A percentile compares a stretch with the other conserved stretches of the same genome.
phyloP scores from a whole-genome alignment of 2,797 vertebrate genomes.

The Tiaroga cobitis region DNA sequence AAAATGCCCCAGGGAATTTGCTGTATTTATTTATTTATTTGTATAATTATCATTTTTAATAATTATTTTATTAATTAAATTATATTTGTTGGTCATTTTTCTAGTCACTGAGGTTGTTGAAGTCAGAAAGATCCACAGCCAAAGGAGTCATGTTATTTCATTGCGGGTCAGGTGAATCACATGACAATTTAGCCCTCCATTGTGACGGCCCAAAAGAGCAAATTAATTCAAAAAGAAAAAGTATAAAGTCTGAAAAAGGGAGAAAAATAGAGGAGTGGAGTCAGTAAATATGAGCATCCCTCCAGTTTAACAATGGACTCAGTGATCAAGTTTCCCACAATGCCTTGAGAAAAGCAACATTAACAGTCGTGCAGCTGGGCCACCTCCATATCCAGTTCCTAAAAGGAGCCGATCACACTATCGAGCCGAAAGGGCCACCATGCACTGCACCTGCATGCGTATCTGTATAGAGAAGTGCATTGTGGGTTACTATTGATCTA shows the following conservation, averaged over 20 bases:
- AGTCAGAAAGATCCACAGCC: not conserved
- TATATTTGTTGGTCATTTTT: not conserved
- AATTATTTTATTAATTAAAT: no score
- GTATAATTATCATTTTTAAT: not conserved
- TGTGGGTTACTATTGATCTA: not conserved
- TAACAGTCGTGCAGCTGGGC: slow-evolving; percentile 44
- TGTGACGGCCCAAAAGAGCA: slow-evolving; percentile 1
- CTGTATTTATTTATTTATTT: not conserved
- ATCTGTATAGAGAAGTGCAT: not conserved
- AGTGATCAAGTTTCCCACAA: slow-evolving; percentile 56
- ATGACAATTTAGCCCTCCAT: not conserved
- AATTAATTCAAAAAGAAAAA: slow-evolving; percentile 22
- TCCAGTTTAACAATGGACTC: slow-evolving; percentile 34
- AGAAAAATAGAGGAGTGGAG: not conserved
- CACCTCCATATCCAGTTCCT: slow-evolving; percentile 47
- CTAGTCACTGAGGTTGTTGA: not conserved
- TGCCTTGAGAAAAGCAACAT: slow-evolving; percentile 45
- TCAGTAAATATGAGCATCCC: slow-evolving; percentile 34
- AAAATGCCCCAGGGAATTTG: not conserved
- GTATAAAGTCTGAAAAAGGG: not conserved
- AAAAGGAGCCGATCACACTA: slow-evolving; percentile 15
- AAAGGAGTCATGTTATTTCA: not conserved
- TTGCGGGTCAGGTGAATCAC: not conserved
- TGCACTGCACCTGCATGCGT: slow-evolving; percentile 36
- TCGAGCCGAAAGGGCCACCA: slow-evolving; percentile 12